Percentiles rank a stretch among this genome's conserved stretches.
Conservation (phyloP, 1,140 invertebrate genomes). For the Zaprionus gabonicus region DNA sequence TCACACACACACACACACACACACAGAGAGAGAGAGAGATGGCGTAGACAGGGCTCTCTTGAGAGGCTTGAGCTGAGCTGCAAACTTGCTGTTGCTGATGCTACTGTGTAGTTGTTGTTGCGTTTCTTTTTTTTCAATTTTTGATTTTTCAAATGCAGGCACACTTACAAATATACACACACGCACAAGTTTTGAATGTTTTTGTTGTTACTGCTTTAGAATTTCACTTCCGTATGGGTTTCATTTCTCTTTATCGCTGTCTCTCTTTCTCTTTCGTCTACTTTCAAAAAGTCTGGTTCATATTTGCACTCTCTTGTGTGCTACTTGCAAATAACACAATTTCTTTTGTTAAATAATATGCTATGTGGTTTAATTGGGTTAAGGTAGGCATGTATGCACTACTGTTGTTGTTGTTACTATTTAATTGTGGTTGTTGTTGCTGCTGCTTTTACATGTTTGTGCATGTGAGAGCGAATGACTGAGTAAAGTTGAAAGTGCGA, state of each 20-base stretch:
- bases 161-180: conserved; percentile 33
- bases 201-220: conserved; percentile 62
- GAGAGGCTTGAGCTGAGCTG: conserved; percentile 50
- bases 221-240: conserved; percentile 77
- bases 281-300: conserved; percentile 73
- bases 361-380: conserved; percentile 81
- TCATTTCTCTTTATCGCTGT: conserved; percentile 51
- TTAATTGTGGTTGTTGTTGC: conserved; percentile 10
- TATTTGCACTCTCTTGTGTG: conserved; percentile 64
- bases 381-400: conserved; percentile 79
- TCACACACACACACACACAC: too few relatives aligned
- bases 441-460: conserved; percentile 35
- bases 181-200: conserved; percentile 42
- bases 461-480: conserved; percentile 27
- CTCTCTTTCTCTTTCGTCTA: conserved; percentile 35
- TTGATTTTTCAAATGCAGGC: conserved; percentile 55
- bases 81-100: conserved; percentile 32
- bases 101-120: conserved; percentile 2
- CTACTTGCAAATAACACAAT: conserved; percentile 79
- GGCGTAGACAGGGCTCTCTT: conserved; percentile 23
- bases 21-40: too few relatives aligned
- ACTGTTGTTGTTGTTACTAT: conserved; percentile 35
- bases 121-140: conserved; percentile 46
- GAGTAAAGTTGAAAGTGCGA: conserved; percentile 65
- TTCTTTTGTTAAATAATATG: conserved; percentile 84